Base-by-base conservation (phyloP, 2,797 vertebrate species). In the Tenualosa ilisha region DNA sequence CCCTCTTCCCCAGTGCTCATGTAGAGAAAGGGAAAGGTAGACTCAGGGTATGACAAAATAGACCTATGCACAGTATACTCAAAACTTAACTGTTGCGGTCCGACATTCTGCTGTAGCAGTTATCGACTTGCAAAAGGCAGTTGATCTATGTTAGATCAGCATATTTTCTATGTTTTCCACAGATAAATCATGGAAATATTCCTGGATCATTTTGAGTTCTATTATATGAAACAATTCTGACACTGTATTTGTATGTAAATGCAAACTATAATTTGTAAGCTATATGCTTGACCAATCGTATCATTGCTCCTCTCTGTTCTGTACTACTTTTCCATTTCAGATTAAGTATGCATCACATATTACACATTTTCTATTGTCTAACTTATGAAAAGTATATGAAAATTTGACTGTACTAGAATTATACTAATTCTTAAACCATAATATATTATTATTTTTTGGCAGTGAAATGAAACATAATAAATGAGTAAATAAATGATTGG, bases 61-160 rank as follows among this genome's bases (percentile, higher is more conserved):
- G 59, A 15, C 24, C 2, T 13, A 37, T 40, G 22, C 12, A 13
- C 26, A 26, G 31, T 72, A 65, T 40, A 40, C 17, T 43, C 40
- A 46, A 17, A 79, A 8, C 22, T 20, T 22, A 79, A 79, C 37
- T 43, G 31, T 72, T 72, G 13, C 40, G 15, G 82, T 65, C 87
- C 82, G 88, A 84, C 83, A 37, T 87, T 86, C 83, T 92, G 86
- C 86, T 91, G 85, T 87, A 84, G 82, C 82, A 56, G 82, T 50
- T 20, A 85, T 85, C 22, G 15, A 87, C 83, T 87, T 86, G 83
- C 83, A 82, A 87, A 43, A 84, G 40, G 84, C 63, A 72, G 88
- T 87, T 93, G 92, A 91, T 95, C 91, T 95, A 91, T 85, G 89
- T 93, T 94, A 93, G 91, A 93, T 94, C 93, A 95, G 90, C 91